Conservation (phyloP, 2,797 vertebrate species). For the Galagoides demidoff region DNA sequence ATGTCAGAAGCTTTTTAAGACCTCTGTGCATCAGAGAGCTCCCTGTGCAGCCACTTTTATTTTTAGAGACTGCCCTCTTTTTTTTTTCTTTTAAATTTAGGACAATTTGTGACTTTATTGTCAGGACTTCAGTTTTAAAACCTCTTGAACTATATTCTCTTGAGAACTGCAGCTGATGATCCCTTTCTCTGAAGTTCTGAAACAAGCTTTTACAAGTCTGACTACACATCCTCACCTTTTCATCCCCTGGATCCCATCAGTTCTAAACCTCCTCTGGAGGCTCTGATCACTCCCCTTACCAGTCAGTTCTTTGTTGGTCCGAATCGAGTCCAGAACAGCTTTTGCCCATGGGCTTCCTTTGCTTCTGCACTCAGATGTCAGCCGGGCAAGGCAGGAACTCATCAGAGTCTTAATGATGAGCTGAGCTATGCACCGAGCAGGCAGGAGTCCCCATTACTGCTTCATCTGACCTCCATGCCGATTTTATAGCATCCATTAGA, state of each 20-base stretch:
- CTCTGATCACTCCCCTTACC: background rate
- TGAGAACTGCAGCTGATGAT: conserved; percentile 1
- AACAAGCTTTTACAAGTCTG: background rate
- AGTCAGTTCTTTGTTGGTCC: background rate
- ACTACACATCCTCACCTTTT: background rate
- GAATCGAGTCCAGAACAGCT: background rate
- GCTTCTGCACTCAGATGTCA: background rate
- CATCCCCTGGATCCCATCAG: background rate
- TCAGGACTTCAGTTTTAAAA: conserved; percentile 44
- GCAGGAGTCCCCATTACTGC: accelerated
- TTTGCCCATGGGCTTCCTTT: background rate
- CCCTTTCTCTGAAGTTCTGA: background rate
- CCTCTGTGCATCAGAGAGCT: background rate
- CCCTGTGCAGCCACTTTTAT: conserved; percentile 43
- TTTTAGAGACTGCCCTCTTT: conserved; percentile 67
- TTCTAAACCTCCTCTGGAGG: background rate
- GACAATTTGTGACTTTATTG: conserved; percentile 65
- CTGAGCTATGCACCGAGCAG: accelerated
- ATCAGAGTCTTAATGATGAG: background rate
- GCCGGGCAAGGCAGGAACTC: background rate
- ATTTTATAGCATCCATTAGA: background rate
- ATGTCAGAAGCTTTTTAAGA: conserved; percentile 37
- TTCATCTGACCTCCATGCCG: background rate
- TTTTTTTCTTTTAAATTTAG: background rate
- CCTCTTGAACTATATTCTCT: conserved; percentile 37